Evolutionary conservation across 2,888 invertebrate species (phyloP), one percentile per base, ranked within the genome.

Genomic region (Spodoptera picta): DNA sequence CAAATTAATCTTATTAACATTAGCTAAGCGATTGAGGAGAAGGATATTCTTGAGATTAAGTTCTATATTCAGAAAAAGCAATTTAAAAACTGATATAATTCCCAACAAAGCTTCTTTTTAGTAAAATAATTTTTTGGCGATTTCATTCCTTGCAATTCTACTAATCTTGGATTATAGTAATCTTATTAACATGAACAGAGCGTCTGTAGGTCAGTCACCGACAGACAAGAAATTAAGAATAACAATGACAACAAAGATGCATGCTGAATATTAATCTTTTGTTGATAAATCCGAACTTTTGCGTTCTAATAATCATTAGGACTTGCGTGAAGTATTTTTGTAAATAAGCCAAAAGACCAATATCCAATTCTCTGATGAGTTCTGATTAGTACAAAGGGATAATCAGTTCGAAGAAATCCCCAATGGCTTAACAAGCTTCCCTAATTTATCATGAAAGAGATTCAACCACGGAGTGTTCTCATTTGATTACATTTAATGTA

Each of bases 181-280:
- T 45, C 52, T 49, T 44, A 46, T 69, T 68, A 73, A 53, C 53
- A 73, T 69, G 49, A 52, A 14, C 12, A 46, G 9, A 61, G 42
- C 63, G 63, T 57, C 12, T 54, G 46, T 50, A 36, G 61, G 54
- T 52, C 54, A 74, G 41, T 74, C 69, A 69, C 61, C 61, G 42
- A n/a, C 60, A 53, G 61, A 55, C 51, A 36, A n/a, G 19, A 68
- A 73, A 66, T 66, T 43, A 43, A 52, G 52, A 73, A 68, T 67
- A 57, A 52, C 43, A 53, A 53, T 53, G 51, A 23, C 41, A 46
- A 41, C 44, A 50, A 48, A 47, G 50, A 60, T 60, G 42, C 31
- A 27, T 24, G 47, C 14, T 45, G 69, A 60, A 74, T 69, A 36
- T 44, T 69, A 74, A 74, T 44, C 0, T 7, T 19, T 24, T 12